A percentile compares a stretch with the other conserved stretches of the same genome.
These are phyloP conservation scores for Drosophila fulvimacula DNA, from an alignment of 2,888 invertebrate genomes.

Conservation along the genomic window DNA sequence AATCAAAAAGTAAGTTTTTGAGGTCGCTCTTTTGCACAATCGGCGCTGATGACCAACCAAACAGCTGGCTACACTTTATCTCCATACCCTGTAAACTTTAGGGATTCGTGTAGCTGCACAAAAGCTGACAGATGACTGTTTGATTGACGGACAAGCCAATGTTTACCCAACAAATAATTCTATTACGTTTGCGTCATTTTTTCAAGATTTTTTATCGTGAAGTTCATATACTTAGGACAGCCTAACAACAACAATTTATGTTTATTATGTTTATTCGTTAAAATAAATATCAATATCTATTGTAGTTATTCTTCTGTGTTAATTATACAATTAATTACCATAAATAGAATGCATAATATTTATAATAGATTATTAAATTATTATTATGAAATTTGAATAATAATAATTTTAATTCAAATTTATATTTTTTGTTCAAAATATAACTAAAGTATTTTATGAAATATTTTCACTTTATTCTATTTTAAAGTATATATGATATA, in stretches of 20 bases:
- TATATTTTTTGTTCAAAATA: too few relatives aligned
- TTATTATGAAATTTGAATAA: too few relatives aligned
- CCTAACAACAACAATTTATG: background rate
- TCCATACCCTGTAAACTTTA: background rate
- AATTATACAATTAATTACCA: too few relatives aligned
- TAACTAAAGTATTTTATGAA: too few relatives aligned
- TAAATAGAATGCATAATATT: too few relatives aligned
- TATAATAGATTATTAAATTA: too few relatives aligned
- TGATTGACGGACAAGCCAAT: constrained; percentile 14
- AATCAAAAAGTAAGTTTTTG: constrained; percentile 56
- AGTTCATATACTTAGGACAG: background rate
- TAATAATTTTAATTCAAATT: too few relatives aligned
- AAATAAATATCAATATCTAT: background rate
- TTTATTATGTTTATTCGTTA: background rate
- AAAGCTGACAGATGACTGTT: constrained; percentile 25
- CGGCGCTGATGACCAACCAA: constrained; percentile 22
- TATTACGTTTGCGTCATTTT: constrained; percentile 20
- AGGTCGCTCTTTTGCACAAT: constrained; percentile 66
- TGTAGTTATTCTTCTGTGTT: too few relatives aligned
- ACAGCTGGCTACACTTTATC: constrained; percentile 15
- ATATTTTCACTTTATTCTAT: background rate
- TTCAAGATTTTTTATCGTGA: constrained; percentile 19
- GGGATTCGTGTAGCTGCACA: background rate
- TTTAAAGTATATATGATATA: too few relatives aligned
- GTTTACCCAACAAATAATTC: constrained; percentile 7